Conservation (phyloP, 2,113 vertebrate species). For the Sminthopsis crassicaudata region DNA sequence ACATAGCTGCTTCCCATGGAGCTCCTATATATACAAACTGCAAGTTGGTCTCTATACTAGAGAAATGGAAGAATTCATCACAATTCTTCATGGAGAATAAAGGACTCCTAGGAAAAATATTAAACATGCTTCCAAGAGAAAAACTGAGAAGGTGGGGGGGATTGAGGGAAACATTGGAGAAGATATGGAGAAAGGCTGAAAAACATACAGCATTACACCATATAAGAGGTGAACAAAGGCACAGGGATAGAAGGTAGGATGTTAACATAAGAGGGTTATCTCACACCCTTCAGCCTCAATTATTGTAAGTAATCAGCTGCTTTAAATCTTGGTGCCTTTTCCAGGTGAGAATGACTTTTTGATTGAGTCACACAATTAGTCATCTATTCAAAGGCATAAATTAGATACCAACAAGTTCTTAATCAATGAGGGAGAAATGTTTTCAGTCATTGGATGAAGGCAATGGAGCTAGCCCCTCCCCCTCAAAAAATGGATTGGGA, state of each 20-base stretch:
- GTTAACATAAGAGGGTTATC: neutral
- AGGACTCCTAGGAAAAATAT: neutral
- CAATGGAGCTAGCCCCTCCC: neutral
- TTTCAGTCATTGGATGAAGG: neutral
- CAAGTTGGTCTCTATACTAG: neutral
- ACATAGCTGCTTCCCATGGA: neutral
- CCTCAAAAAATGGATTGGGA: neutral
- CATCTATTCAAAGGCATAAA: neutral
- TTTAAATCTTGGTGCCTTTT: neutral
- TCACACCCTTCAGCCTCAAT: neutral
- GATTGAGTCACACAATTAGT: neutral
- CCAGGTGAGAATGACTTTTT: neutral
- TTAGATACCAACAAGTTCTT: neutral
- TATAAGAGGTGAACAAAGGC: neutral
- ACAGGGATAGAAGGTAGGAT: neutral
- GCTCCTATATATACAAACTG: neutral
- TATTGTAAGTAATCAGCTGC: neutral
- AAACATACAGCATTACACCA: neutral
- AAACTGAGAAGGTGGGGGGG: neutral
- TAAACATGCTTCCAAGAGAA: neutral
- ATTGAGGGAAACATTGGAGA: neutral
- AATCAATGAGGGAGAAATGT: neutral
- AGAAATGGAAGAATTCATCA: neutral
- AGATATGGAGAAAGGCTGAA: neutral
- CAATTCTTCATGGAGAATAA: neutral